Percentiles rank a stretch among this genome's conserved stretches.
phyloP scores from a whole-genome alignment of 2,113 vertebrate genomes.

The Protobothrops flavoviridis region DNA sequence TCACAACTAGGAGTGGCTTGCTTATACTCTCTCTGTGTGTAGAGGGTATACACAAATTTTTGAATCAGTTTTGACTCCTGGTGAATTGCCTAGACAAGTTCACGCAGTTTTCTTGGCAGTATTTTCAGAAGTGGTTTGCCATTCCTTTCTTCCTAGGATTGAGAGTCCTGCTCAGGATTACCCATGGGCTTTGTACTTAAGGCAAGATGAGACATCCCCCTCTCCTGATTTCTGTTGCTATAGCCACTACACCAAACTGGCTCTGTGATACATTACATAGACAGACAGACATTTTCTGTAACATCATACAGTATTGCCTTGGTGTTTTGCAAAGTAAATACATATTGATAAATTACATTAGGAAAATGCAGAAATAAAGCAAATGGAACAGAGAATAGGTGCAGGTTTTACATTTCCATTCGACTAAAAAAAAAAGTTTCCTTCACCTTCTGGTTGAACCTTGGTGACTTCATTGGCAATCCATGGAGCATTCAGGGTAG shows the following conservation, averaged over 20 bases:
- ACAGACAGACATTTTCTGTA: neutral
- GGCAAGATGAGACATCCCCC: neutral
- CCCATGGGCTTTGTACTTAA: neutral
- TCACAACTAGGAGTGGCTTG: conserved; percentile 15
- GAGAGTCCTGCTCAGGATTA: neutral
- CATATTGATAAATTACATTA: neutral
- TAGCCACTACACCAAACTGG: neutral
- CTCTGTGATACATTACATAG: neutral
- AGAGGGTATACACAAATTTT: neutral
- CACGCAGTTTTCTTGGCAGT: neutral
- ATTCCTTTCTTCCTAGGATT: neutral
- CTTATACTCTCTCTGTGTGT: accelerated
- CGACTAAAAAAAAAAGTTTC: neutral
- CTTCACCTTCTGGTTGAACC: neutral
- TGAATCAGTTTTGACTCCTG: neutral
- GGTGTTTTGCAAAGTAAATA: neutral
- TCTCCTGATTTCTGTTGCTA: neutral
- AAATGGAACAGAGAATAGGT: conserved; percentile 4
- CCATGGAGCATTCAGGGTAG: neutral
- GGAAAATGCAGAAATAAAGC: neutral
- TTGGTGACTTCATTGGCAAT: neutral
- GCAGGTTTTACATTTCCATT: conserved; percentile 32
- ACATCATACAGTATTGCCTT: neutral
- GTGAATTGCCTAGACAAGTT: neutral
- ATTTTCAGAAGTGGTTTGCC: neutral